These are phyloP conservation scores for Palythoa heliodiscus DNA, from an alignment of 92 coral and sea anemone genomes.

Conservation along the genomic window DNA sequence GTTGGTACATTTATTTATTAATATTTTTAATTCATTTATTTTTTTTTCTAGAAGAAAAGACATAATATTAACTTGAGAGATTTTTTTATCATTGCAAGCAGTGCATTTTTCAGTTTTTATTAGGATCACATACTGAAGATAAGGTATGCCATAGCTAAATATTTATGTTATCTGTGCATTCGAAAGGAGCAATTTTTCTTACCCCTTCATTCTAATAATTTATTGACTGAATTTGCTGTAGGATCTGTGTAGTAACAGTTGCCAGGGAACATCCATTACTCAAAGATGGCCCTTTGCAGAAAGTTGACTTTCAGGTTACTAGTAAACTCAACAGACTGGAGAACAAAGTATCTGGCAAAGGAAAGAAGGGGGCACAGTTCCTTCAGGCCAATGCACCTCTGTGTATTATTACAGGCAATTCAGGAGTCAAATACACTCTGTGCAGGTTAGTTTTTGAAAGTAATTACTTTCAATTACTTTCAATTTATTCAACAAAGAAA, in stretches of 20 bases:
- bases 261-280: conserved; percentile 84
- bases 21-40: no score
- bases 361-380: conserved; percentile 90
- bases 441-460: conserved; percentile 68
- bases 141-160: no score
- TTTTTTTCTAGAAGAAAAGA: no score
- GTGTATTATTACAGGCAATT: conserved; percentile 82
- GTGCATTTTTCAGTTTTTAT: no score
- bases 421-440: conserved; percentile 78
- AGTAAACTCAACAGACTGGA: conserved; percentile 87
- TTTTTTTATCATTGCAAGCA: no score
- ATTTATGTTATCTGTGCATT: no score
- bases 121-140: no score
- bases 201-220: no score
- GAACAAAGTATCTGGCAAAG: conserved; percentile 92
- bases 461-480: no score
- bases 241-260: conserved; percentile 92
- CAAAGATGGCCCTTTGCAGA: conserved; percentile 55
- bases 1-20: conserved; percentile 52
- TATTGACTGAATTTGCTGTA: conserved; percentile 31
- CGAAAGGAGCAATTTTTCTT: no score
- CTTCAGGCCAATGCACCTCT: conserved; percentile 71
- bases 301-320: conserved; percentile 86
- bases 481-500: no score
- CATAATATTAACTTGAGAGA: no score